Evolutionary conservation across 2,888 invertebrate species (phyloP), one percentile per base, ranked within the genome.

Genomic region (Drosophila bunnanda): DNA sequence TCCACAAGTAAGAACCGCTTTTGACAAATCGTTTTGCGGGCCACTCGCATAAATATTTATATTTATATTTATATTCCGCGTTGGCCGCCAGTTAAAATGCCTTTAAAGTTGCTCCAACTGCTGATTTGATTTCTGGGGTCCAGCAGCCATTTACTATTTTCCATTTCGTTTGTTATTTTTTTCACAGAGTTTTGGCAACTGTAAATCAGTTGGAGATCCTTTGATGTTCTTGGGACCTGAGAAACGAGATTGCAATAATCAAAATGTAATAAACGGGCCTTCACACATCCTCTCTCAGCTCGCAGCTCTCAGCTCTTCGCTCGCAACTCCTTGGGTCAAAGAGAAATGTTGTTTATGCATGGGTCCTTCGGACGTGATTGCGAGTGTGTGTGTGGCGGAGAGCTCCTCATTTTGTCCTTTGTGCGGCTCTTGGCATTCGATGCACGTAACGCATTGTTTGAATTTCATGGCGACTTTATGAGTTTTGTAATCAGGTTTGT

Each of bases 401-500:
- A 46, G 52, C 69, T 60, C 30, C 68, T 53, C 53, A 30, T 54
- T 68, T 75, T 57, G 74, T 57, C 53, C 60, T 61, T 68, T 61
- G 61, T 58, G 50, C 34, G 54, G 68, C 50, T 66, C 66, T 82
- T 79, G 62, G 71, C 52, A 86, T 80, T 80, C 85, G 68, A 76
- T 82, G 85, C 85, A 86, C 89, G 85, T 89, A 86, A 73, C 80
- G 85, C 88, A 86, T 86, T 86, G 85, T 89, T 89, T 89, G 85
- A 88, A 88, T 89, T 89, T 89, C 88, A 86, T 89, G 89, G 89
- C 88, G 89, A 89, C 85, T 89, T 86, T 86, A 86, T 86, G 85
- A 86, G 85, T 88, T 86, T 86, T 82, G 85, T 89, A 88, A 86
- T 86, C 85, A 79, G 81, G 79, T 80, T 80, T 80, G 76, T 60